A percentile compares a stretch with the other conserved stretches of the same genome.
Evolutionary conservation across 1,140 invertebrate species (phyloP).

Genomic region (Drosophila watanabei): DNA sequence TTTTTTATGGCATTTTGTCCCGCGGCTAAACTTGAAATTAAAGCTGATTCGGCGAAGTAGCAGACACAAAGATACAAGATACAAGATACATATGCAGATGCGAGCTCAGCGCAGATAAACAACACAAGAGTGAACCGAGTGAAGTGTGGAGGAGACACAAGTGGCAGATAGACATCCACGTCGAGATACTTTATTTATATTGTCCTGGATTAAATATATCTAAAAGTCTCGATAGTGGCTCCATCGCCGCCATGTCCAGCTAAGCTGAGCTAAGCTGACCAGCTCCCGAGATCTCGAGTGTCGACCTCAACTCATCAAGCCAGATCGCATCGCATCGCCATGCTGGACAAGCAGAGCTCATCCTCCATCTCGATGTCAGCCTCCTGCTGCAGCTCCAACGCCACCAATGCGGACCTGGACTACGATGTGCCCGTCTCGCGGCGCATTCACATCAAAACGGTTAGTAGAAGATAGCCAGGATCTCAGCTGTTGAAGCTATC

Average conservation of each 20-base stretch:
- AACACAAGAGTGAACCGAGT: slow-evolving; percentile 11
- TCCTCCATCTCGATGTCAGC: slow-evolving; percentile 59
- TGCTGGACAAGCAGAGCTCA: slow-evolving; percentile 71
- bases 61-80: slow-evolving; percentile 44
- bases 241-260: slow-evolving; percentile 21
- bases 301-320: background rate
- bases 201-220: slow-evolving; percentile 85
- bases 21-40: slow-evolving; percentile 81
- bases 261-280: background rate
- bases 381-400: slow-evolving; percentile 75
- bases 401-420: slow-evolving; percentile 74
- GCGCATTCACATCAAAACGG: slow-evolving; percentile 79
- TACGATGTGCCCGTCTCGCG: slow-evolving; percentile 78
- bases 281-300: background rate
- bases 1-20: slow-evolving; percentile 20
- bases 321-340: slow-evolving; percentile 33
- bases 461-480: slow-evolving; percentile 65
- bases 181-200: slow-evolving; percentile 84
- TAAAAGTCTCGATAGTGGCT: slow-evolving; percentile 56
- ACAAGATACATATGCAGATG: slow-evolving; percentile 64
- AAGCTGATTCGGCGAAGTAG: slow-evolving; percentile 78
- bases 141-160: slow-evolving; percentile 12
- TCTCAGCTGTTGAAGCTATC: slow-evolving; percentile 19
- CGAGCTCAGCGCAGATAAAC: slow-evolving; percentile 32
- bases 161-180: slow-evolving; percentile 48